These are phyloP conservation scores for Melanerpes aurifrons DNA, from an alignment of 2,113 vertebrate genomes.

Conservation along the genomic window DNA sequence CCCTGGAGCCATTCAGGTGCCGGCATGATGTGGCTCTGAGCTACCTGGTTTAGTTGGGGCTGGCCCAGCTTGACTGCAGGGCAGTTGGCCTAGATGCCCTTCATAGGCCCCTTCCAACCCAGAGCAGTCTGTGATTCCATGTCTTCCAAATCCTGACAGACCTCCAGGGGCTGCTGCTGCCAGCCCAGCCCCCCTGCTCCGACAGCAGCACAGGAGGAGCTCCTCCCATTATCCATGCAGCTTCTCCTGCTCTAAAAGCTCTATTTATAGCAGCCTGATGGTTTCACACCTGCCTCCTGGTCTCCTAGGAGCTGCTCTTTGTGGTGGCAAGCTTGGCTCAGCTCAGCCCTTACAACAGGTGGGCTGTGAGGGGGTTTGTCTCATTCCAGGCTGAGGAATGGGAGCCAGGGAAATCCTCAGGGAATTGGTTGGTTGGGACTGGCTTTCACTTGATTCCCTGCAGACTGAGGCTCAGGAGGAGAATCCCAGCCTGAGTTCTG, in stretches of 20 bases:
- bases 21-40: too few relatives aligned
- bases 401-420: not conserved
- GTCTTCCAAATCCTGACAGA: not conserved
- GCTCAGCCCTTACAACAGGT: not conserved
- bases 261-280: constrained; percentile 67
- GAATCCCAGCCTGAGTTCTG: not conserved
- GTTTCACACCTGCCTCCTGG: not conserved
- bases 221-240: constrained; percentile 54
- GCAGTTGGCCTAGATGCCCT: too few relatives aligned
- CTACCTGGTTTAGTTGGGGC: too few relatives aligned
- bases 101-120: too few relatives aligned
- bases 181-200: not conserved
- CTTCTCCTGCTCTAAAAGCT: not conserved
- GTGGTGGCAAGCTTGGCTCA: not conserved
- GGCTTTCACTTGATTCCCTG: not conserved
- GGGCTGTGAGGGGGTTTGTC: accelerated
- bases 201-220: constrained; percentile 37
- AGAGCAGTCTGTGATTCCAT: too few relatives aligned
- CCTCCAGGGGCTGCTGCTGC: not conserved
- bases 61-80: too few relatives aligned
- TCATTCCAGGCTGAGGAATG: not conserved
- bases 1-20: too few relatives aligned
- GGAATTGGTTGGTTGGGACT: not conserved
- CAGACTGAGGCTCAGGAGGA: not conserved
- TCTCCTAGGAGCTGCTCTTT: constrained; percentile 55